phyloP scores from a whole-genome alignment of 92 coral and sea anemone genomes.

The Chrysogorgia sp. region DNA sequence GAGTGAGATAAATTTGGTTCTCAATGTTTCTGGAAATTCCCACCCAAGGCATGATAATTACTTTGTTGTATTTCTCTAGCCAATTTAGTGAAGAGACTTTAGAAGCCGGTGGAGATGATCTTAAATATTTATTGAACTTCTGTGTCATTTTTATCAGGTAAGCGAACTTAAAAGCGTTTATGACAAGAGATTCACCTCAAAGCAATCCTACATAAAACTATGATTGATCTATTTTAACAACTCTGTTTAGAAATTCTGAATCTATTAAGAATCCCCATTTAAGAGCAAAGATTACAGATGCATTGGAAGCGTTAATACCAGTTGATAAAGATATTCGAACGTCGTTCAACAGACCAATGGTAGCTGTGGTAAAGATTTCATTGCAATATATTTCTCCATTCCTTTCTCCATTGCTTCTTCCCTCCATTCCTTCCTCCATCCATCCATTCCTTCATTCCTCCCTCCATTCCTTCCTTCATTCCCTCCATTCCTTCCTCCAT shows the following conservation, averaged over 20 bases:
- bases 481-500: too few relatives aligned
- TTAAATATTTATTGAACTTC: constrained; percentile 84
- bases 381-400: background rate
- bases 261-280: constrained; percentile 93
- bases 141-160: constrained; percentile 94
- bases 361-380: constrained; percentile 61
- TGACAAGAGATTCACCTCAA: background rate
- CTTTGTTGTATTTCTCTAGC: constrained; percentile 44
- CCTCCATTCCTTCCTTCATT: too few relatives aligned
- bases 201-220: background rate
- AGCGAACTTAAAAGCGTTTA: background rate
- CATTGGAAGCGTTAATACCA: constrained; percentile 85
- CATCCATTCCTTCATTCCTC: too few relatives aligned
- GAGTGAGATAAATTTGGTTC: too few relatives aligned
- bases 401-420: too few relatives aligned
- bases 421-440: too few relatives aligned
- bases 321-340: constrained; percentile 54
- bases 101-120: constrained; percentile 79
- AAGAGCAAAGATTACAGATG: constrained; percentile 94
- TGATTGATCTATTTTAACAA: background rate
- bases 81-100: constrained; percentile 94
- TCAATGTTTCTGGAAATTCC: too few relatives aligned
- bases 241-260: constrained; percentile 70
- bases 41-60: too few relatives aligned
- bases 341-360: constrained; percentile 55